A percentile compares a stretch with the other conserved stretches of the same genome.
Conservation (phyloP, 23 tunicate genomes). For the Trididemnum nubilum region DNA sequence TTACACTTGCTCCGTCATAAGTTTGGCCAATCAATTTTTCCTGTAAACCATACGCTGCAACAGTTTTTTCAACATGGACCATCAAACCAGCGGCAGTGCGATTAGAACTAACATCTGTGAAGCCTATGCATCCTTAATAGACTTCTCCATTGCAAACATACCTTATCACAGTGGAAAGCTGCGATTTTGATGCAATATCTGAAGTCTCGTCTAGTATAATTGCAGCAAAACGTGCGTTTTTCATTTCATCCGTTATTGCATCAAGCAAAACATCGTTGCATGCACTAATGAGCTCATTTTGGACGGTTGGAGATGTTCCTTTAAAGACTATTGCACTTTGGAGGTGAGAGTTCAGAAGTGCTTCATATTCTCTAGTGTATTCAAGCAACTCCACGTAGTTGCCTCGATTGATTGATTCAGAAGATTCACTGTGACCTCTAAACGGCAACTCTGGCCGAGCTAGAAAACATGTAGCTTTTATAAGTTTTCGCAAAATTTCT, state of each 20-base stretch:
- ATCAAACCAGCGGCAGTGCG: conserved; percentile 6
- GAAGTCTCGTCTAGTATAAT: conserved; percentile 5
- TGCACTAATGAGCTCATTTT: neutral
- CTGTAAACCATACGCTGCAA: neutral
- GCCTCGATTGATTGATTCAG: neutral
- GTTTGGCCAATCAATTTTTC: conserved; percentile 15
- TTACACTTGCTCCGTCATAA: conserved; percentile 15
- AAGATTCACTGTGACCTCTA: neutral
- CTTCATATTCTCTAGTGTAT: neutral
- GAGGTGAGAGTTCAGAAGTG: conserved; percentile 1
- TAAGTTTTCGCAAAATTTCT: neutral
- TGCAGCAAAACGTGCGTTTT: neutral
- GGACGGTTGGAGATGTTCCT: conserved; percentile 16
- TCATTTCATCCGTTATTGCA: neutral
- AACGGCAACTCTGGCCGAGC: conserved; percentile 6
- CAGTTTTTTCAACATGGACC: neutral
- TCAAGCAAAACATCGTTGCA: neutral
- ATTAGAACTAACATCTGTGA: conserved; percentile 6
- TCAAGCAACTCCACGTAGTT: conserved; percentile 10
- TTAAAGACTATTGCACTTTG: neutral
- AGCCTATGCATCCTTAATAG: neutral
- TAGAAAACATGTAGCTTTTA: neutral
- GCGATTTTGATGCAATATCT: neutral
- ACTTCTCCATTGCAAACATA: conserved; percentile 9
- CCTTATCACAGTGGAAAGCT: conserved; percentile 1